Percentiles rank a stretch among this genome's conserved stretches.
Evolutionary conservation across 2,888 invertebrate species (phyloP).

Genomic region (Raillietiella orientalis): DNA sequence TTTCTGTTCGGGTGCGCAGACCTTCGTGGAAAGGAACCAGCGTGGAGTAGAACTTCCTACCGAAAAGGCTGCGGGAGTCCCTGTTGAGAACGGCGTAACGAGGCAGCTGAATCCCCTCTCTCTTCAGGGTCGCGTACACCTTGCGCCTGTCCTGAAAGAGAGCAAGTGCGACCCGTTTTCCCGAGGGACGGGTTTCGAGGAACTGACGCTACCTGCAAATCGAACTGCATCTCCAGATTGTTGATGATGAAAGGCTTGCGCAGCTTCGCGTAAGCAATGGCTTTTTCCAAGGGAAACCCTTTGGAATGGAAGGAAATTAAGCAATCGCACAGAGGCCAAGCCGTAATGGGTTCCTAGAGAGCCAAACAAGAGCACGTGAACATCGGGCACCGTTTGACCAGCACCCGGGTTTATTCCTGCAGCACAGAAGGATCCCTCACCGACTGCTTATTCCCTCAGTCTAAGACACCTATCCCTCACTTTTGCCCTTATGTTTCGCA

Average conservation of each 20-base stretch:
- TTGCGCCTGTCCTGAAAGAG: conserved; percentile 40
- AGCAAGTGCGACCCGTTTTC: not conserved
- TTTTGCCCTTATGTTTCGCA: no score
- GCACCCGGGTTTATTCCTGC: no score
- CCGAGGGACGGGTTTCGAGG: not conserved
- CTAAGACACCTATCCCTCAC: no score
- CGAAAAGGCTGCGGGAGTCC: no score
- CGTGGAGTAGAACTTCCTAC: not conserved
- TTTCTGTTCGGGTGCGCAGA: conserved; percentile 3
- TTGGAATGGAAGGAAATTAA: conserved; percentile 93
- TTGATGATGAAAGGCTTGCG: conserved; percentile 89
- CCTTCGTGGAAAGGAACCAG: not conserved
- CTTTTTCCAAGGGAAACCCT: conserved; percentile 92
- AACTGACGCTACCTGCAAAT: conserved; percentile 38
- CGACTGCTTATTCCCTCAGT: no score
- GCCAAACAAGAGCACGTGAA: no score
- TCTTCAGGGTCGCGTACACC: conserved; percentile 74
- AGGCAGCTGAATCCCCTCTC: conserved; percentile 88
- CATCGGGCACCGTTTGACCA: no score
- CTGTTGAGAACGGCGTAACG: conserved; percentile 85
- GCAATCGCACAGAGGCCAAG: conserved; percentile 94
- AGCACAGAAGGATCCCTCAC: no score
- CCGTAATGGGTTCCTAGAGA: conserved; percentile 58
- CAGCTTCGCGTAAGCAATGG: conserved; percentile 74
- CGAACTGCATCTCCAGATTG: conserved; percentile 92